These are phyloP conservation scores for Chloropsis cyanopogon DNA, from an alignment of 2,113 vertebrate species.

Conservation along the genomic window DNA sequence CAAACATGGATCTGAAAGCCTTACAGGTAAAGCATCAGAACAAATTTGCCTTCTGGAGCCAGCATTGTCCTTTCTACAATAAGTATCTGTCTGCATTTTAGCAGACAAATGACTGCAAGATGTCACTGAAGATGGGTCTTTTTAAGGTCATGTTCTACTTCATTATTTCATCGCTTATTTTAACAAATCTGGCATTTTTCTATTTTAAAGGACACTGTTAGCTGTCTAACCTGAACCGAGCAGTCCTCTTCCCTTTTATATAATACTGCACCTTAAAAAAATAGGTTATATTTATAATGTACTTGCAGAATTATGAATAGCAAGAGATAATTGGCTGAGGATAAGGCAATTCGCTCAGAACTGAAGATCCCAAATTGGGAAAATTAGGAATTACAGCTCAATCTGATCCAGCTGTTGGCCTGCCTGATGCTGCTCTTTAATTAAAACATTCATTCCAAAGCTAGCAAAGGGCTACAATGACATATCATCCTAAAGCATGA, in stretches of 20 bases:
- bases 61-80: neutral
- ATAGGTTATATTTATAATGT: neutral
- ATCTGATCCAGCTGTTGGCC: neutral
- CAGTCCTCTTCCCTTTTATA: neutral
- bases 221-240: neutral
- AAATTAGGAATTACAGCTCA: neutral
- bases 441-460: constrained; percentile 9
- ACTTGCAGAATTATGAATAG: neutral
- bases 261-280: neutral
- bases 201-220: neutral
- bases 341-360: neutral
- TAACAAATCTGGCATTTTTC: neutral
- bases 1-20: neutral
- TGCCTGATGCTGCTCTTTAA: neutral
- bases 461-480: neutral
- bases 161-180: neutral
- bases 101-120: neutral
- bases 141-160: neutral
- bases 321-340: neutral
- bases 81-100: neutral
- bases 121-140: neutral
- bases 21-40: neutral
- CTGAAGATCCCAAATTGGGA: neutral
- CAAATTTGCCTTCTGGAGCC: neutral
- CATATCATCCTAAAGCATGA: neutral